phyloP scores from a whole-genome alignment of 2,888 invertebrate species.

The Apodemia mormo region DNA sequence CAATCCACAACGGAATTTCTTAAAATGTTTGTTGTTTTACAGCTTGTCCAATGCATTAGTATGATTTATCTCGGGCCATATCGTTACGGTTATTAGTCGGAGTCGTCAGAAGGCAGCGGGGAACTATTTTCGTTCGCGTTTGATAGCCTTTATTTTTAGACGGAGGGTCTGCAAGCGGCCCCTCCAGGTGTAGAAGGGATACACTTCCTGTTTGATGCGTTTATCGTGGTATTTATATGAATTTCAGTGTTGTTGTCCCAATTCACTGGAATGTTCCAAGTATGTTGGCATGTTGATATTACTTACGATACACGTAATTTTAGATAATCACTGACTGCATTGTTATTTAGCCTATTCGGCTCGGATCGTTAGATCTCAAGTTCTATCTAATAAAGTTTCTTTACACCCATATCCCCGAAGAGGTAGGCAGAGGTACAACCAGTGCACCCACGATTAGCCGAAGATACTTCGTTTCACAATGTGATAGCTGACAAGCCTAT shows the following conservation, averaged over 20 bases:
- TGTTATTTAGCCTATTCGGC: neutral
- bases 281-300: neutral
- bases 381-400: too few species aligned
- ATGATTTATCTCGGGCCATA: constrained; percentile 13
- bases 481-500: too few species aligned
- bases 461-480: too few species aligned
- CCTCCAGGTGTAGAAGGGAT: constrained; percentile 11
- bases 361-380: neutral
- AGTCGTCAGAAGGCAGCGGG: neutral
- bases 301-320: neutral
- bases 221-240: neutral
- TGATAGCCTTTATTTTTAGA: constrained; percentile 9
- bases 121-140: neutral
- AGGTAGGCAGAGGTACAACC: too few species aligned
- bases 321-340: neutral
- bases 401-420: too few species aligned
- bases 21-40: neutral
- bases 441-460: too few species aligned
- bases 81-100: neutral
- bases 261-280: neutral
- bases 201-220: neutral
- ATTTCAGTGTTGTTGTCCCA: neutral
- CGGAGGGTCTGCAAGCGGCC: constrained; percentile 6
- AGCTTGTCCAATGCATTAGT: neutral
- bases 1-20: neutral